phyloP scores from a whole-genome alignment of 2,113 vertebrate species.

The Hemibagrus wyckioides region DNA sequence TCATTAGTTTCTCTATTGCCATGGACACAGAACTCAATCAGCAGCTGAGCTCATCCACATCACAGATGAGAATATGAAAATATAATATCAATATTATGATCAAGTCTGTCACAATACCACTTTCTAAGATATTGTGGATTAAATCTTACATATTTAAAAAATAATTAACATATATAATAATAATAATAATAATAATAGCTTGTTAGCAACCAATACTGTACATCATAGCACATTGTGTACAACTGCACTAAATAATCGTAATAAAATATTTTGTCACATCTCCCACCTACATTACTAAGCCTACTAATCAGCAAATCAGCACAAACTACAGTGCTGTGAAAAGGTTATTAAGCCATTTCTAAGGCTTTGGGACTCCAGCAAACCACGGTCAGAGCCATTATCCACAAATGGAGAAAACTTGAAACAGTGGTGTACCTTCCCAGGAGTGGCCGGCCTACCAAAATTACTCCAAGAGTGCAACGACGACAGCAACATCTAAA shows the following conservation, averaged over 20 bases:
- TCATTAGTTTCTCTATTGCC: conserved; percentile 48
- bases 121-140: background rate
- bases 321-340: too few species aligned
- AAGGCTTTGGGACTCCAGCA: too few species aligned
- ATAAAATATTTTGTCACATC: background rate
- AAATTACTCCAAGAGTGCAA: too few species aligned
- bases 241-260: background rate
- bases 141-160: background rate
- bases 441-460: too few species aligned
- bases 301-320: background rate
- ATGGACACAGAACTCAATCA: conserved; percentile 15
- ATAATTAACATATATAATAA: background rate
- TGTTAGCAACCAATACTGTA: too few species aligned
- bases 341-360: too few species aligned
- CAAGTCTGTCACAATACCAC: background rate
- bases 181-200: too few species aligned
- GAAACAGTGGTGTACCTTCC: too few species aligned
- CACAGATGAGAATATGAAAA: background rate
- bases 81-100: background rate
- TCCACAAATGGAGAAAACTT: too few species aligned
- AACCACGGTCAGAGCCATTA: too few species aligned
- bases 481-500: too few species aligned
- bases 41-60: background rate
- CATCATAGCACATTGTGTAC: background rate
- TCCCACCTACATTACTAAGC: background rate